Evolutionary conservation across 2,797 vertebrate genomes (phyloP).

Genomic region (Sebastes steindachneri): DNA sequence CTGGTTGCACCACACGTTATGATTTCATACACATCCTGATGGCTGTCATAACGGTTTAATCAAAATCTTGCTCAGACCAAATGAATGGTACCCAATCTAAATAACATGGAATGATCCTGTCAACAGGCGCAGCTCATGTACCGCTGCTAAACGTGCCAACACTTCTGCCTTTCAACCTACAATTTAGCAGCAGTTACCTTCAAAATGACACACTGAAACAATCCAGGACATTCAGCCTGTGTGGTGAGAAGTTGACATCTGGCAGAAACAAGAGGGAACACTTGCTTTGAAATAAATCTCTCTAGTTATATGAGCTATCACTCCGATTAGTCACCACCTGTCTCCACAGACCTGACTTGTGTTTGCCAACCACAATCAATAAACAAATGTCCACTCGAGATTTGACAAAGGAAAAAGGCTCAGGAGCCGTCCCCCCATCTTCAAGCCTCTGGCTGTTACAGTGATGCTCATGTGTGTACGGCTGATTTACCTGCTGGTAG

Average conservation of each 20-base stretch:
- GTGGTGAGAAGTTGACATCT: constrained; percentile 6
- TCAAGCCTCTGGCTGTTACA: neutral
- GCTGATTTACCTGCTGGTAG: constrained; percentile 36
- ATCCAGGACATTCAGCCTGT: neutral
- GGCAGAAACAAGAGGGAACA: constrained; percentile 9
- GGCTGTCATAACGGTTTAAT: neutral
- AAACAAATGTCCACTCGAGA: constrained; percentile 15
- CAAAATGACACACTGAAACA: constrained; percentile 14
- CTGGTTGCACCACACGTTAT: neutral
- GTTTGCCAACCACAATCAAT: constrained; percentile 51
- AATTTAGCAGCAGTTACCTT: constrained; percentile 3
- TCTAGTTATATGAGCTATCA: constrained; percentile 32
- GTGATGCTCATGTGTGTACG: neutral
- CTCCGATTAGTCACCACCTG: constrained; percentile 28
- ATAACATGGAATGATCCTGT: neutral
- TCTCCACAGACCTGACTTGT: constrained; percentile 25
- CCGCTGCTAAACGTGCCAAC: constrained; percentile 19
- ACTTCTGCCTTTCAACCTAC: neutral
- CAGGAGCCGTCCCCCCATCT: neutral
- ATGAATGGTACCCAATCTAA: neutral
- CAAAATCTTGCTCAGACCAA: neutral
- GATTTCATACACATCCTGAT: neutral
- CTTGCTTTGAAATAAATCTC: constrained; percentile 31
- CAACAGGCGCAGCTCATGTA: neutral
- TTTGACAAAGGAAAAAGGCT: constrained; percentile 4